Conservation (phyloP, 2,113 vertebrate species). For the Myodes glareolus region DNA sequence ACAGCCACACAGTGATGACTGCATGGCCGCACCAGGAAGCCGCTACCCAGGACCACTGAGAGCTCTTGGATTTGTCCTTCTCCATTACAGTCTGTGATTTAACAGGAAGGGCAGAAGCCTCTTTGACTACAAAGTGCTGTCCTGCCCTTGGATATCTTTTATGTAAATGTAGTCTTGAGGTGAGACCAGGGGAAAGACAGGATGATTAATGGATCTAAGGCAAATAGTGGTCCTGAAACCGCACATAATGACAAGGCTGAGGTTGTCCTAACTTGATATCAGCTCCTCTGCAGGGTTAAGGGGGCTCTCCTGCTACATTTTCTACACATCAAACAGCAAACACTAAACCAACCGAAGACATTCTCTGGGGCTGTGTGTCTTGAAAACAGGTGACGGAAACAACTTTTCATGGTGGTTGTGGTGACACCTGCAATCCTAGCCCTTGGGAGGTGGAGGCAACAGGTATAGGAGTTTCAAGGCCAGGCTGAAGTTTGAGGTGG, state of each 20-base stretch:
- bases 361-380: slow-evolving; percentile 26
- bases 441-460: neutral
- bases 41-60: neutral
- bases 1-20: neutral
- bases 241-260: neutral
- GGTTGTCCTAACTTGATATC: neutral
- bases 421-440: neutral
- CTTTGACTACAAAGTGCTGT: neutral
- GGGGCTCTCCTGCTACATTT: neutral
- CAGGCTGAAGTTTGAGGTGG: neutral
- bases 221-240: neutral
- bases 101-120: slow-evolving; percentile 11
- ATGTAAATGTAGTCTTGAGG: slow-evolving; percentile 71
- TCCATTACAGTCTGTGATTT: neutral
- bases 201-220: slow-evolving; percentile 38
- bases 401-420: neutral
- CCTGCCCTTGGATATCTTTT: slow-evolving; percentile 43
- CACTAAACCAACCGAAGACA: neutral
- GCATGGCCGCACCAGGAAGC: neutral
- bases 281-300: neutral
- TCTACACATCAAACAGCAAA: slow-evolving; percentile 10
- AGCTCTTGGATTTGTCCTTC: neutral
- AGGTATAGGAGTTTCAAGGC: neutral
- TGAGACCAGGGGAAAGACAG: slow-evolving; percentile 33
- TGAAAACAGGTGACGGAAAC: neutral